Percentiles rank a stretch among this genome's conserved stretches.
phyloP scores from a whole-genome alignment of 1,140 invertebrate genomes.

The Tetragnatha versicolor region DNA sequence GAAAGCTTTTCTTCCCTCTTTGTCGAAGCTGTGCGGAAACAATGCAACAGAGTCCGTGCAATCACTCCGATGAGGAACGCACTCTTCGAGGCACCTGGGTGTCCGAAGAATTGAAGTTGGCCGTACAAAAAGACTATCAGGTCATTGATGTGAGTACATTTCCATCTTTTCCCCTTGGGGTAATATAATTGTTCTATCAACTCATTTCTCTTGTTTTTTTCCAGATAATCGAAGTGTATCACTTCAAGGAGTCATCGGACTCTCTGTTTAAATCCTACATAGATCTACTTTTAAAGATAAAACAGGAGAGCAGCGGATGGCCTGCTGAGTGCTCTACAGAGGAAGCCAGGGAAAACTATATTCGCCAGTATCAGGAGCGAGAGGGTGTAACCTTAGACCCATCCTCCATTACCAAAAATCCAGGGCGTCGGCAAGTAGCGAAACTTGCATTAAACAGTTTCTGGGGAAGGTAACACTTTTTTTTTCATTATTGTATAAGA shows the following conservation, averaged over 20 bases:
- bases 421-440: background rate
- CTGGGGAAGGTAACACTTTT: background rate
- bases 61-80: constrained; percentile 29
- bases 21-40: constrained; percentile 23
- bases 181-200: background rate
- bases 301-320: constrained; percentile 26
- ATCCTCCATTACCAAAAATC: background rate
- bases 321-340: background rate
- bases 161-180: background rate
- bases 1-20: constrained; percentile 39
- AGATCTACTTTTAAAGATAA: constrained; percentile 14
- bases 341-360: background rate
- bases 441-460: constrained; percentile 17
- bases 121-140: constrained; percentile 32
- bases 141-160: constrained; percentile 5
- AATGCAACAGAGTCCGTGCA: background rate
- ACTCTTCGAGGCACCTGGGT: constrained; percentile 32
- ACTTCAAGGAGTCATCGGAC: background rate
- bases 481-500: background rate
- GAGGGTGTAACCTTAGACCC: background rate
- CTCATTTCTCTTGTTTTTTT: background rate
- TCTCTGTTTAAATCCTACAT: background rate
- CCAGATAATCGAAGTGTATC: background rate
- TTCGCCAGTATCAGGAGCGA: background rate
- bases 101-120: constrained; percentile 18